Evolutionary conservation across 2,797 vertebrate genomes (phyloP), one percentile per base, ranked within the genome.

Genomic region (Sardinella longiceps): DNA sequence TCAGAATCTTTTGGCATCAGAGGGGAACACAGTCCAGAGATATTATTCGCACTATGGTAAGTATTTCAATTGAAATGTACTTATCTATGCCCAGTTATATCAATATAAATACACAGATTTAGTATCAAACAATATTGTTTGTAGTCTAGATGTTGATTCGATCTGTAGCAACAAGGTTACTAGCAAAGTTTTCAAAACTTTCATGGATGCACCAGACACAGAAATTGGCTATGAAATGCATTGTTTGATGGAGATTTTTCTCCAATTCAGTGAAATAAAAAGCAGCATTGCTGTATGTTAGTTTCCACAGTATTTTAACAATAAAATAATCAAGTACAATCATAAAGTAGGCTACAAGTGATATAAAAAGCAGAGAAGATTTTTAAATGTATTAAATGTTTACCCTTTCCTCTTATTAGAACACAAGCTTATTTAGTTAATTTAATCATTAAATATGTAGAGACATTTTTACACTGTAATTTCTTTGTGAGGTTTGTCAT

Each of bases 1-100:
- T 20, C 33, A 77, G 70, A 77, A 77, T 77, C 33, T 77, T 77
- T 37, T 77, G 37, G 30, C 66, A 74, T 74, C 66, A 74, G 66
- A 77, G 33, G 37, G 23, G 70, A 77, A 43, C 66, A 70, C 70
- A 43, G 70, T 43, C 37, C 37, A 39, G 37, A 77, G 1, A 74
- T 15, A 23, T 23, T 15, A 23, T 23, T 33, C 18, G 37, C 37
- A 23, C 9, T 43, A 77, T 20, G 18, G 70, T 77, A 77, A 9
- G 70, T 77, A 77, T 77, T 77, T 77, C n/a, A 20, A 77, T 39
- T 43, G 10, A 77, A 77, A 39, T 77, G 23, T 60, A 77, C 33
- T 77, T 43, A 39, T 77, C 66, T 74, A 5, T 23, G 70, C 15
- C 15, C 18, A 74, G 7, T 37, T 18, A 20, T 74, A 1, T 33